Percentiles rank a stretch among this genome's conserved stretches.
phyloP scores from a whole-genome alignment of 1,140 invertebrate species.

The Mylabris phalerata region DNA sequence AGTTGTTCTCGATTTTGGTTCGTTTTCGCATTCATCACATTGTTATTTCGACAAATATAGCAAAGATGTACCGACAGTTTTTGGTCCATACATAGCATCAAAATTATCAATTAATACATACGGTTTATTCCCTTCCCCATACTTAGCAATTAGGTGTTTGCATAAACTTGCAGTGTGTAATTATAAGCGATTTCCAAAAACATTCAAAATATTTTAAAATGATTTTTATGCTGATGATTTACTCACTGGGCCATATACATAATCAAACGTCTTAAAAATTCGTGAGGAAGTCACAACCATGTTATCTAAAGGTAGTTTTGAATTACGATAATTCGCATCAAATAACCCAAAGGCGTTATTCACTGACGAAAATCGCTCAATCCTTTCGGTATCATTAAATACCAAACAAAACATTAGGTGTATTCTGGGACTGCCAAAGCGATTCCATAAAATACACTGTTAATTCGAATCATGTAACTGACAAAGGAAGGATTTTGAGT shows the following conservation, averaged over 20 bases:
- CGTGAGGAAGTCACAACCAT: slow-evolving; percentile 11
- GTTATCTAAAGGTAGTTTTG: slow-evolving; percentile 36
- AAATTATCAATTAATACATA: slow-evolving; percentile 39
- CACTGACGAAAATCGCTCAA: not conserved
- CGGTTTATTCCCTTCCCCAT: slow-evolving; percentile 33
- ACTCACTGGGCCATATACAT: too few relatives aligned
- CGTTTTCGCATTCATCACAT: too few relatives aligned
- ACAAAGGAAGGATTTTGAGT: slow-evolving; percentile 3
- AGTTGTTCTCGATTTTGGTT: too few relatives aligned
- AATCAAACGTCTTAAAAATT: not conserved
- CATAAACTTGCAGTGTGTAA: slow-evolving; percentile 36
- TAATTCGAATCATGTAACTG: not conserved
- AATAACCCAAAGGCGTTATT: slow-evolving; percentile 27
- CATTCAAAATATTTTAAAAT: too few relatives aligned
- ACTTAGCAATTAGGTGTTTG: slow-evolving; percentile 34
- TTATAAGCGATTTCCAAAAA: slow-evolving; percentile 27
- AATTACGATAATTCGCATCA: slow-evolving; percentile 40
- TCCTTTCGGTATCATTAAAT: not conserved
- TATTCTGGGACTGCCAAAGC: not conserved
- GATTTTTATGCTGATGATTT: slow-evolving; percentile 5
- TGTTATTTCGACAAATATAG: slow-evolving; percentile 41
- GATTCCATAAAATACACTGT: not conserved
- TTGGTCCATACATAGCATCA: slow-evolving; percentile 29
- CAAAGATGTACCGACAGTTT: slow-evolving; percentile 42
- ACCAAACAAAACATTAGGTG: not conserved